Conservation (phyloP, 1,140 invertebrate species). For the Colletes gigas region DNA sequence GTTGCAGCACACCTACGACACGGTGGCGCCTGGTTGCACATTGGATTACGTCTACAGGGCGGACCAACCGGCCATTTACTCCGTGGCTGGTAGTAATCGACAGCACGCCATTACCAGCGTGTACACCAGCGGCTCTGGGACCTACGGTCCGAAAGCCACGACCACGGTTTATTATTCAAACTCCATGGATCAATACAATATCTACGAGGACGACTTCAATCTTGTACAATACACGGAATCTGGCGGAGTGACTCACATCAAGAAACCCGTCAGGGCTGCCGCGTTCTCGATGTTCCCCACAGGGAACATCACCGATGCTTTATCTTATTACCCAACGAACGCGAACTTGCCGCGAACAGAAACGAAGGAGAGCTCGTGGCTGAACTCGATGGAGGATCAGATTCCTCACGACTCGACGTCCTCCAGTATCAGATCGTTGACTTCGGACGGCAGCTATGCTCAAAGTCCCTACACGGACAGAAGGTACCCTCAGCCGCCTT, state of each 20-base stretch:
- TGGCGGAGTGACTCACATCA: conserved; percentile 73
- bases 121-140: conserved; percentile 85
- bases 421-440: conserved; percentile 83
- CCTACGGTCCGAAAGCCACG: conserved; percentile 82
- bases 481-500: conserved; percentile 78
- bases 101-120: conserved; percentile 86
- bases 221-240: conserved; percentile 73
- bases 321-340: conserved; percentile 89
- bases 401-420: conserved; percentile 82
- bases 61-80: conserved; percentile 88
- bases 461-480: conserved; percentile 84
- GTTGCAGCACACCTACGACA: conserved; percentile 67
- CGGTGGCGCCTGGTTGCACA: conserved; percentile 62
- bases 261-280: conserved; percentile 82
- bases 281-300: conserved; percentile 84
- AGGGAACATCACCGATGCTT: conserved; percentile 88
- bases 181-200: conserved; percentile 85
- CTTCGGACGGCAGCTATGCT: conserved; percentile 83
- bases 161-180: conserved; percentile 84
- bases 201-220: conserved; percentile 75
- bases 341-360: conserved; percentile 83
- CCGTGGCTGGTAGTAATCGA: conserved; percentile 86
- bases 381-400: conserved; percentile 82
- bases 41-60: conserved; percentile 83
- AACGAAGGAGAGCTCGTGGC: conserved; percentile 83